Percentiles rank a stretch among this genome's conserved stretches.
Conservation (phyloP, 2,888 invertebrate genomes). For the Tinea trinotella region DNA sequence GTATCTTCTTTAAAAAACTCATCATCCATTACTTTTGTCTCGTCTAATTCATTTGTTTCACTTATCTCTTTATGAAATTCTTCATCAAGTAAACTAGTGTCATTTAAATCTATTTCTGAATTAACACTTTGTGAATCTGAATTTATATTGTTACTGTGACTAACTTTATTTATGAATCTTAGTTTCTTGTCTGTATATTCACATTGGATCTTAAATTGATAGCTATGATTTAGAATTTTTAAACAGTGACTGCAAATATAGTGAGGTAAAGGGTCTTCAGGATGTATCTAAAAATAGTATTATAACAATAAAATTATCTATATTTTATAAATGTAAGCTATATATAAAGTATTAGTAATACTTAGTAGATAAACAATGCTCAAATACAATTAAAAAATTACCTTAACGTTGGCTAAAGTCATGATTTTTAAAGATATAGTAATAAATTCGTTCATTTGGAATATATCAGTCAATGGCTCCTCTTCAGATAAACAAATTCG, state of each 20-base stretch:
- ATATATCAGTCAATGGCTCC: constrained; percentile 34
- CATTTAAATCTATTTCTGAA: not conserved
- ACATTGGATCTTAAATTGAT: constrained; percentile 35
- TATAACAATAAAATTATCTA: constrained; percentile 19
- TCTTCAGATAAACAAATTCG: constrained; percentile 42
- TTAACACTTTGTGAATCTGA: constrained; percentile 28
- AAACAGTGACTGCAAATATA: constrained; percentile 46
- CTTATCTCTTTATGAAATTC: constrained; percentile 18
- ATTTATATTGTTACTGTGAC: constrained; percentile 23
- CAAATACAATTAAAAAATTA: constrained; percentile 27
- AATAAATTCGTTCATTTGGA: constrained; percentile 31
- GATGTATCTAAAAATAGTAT: constrained; percentile 40
- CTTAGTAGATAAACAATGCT: not conserved
- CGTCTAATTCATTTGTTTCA: constrained; percentile 20
- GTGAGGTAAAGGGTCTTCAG: constrained; percentile 47
- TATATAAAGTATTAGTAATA: constrained; percentile 11
- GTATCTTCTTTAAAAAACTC: not conserved
- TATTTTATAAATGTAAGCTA: constrained; percentile 21
- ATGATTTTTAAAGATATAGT: constrained; percentile 45
- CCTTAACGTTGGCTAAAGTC: constrained; percentile 43
- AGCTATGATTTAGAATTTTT: constrained; percentile 38
- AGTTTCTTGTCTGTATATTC: constrained; percentile 42
- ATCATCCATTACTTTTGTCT: not conserved
- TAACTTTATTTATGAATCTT: constrained; percentile 24
- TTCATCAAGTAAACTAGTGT: not conserved